Conservation (phyloP, 2,797 vertebrate species). For the Gila robusta region DNA sequence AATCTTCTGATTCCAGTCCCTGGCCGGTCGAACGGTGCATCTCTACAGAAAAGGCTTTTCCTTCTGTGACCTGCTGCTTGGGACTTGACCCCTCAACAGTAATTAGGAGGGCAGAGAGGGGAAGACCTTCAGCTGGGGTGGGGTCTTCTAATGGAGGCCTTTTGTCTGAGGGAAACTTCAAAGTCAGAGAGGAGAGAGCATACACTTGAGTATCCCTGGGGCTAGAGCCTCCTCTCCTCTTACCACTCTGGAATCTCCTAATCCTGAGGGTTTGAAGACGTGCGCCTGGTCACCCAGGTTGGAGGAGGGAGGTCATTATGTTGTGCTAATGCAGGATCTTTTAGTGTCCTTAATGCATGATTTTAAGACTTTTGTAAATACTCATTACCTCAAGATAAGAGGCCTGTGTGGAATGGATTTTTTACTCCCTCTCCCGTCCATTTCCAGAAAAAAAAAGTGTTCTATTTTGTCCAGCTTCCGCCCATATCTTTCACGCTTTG, state of each 20-base stretch:
- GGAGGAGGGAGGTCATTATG: background rate
- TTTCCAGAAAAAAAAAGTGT: too few relatives aligned
- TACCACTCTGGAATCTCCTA: conserved; percentile 53
- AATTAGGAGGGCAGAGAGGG: conserved; percentile 40
- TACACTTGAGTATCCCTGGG: conserved; percentile 55
- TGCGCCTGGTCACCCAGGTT: conserved; percentile 9
- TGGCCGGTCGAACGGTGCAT: too few relatives aligned
- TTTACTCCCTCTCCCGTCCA: background rate
- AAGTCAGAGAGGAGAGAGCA: conserved; percentile 66
- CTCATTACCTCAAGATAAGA: too few relatives aligned
- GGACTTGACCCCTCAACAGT: conserved; percentile 35
- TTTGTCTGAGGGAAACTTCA: conserved; percentile 68
- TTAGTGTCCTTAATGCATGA: background rate
- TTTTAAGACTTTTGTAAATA: background rate
- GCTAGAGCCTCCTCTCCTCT: conserved; percentile 54
- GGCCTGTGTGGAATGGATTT: too few relatives aligned
- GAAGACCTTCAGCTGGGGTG: conserved; percentile 8
- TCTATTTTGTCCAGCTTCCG: too few relatives aligned
- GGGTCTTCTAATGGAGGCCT: conserved; percentile 62
- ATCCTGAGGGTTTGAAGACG: conserved; percentile 38
- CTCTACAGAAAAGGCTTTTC: background rate
- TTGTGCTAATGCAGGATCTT: background rate
- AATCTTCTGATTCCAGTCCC: too few relatives aligned
- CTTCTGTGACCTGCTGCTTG: background rate
- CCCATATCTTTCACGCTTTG: too few relatives aligned